Evolutionary conservation across 2,113 vertebrate genomes (phyloP), one percentile per base, ranked within the genome.

Genomic region (Nothocercus julius): DNA sequence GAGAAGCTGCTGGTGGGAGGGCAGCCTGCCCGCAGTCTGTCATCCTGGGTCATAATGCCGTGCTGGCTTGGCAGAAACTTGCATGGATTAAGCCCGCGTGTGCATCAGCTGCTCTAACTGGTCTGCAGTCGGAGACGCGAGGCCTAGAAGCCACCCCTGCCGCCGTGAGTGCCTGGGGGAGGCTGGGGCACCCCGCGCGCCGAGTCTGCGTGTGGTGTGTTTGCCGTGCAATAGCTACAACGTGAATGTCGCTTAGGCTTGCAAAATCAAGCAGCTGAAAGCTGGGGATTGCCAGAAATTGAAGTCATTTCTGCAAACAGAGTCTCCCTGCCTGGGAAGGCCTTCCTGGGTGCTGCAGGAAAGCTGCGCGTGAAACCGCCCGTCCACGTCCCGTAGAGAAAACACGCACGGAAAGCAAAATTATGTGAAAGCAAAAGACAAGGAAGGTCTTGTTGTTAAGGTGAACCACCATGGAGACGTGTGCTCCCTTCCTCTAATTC

Each of bases 381-480:
- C 36, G 24, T 28, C 40, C 62, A 28, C 17, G 24, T 40, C 19
- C 17, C 27, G 36, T 16, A 64, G 24, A 28, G 40, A 40, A 40
- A 27, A 25, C 53, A 69, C 61, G 13, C 44, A 17, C 22, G 49
- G 32, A 85, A 83, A 83, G 2, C 9, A 64, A 51, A 85, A 67
- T 34, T 32, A 8, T 12, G n/a, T 7, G 20, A 44, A 5, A 40
- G 54, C 5, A n/a, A n/a, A n/a, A n/a, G n/a, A n/a, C n/a, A n/a
- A 25, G 19, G 15, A 76, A 82, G 4, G 28, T 75, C 11, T 54
- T 45, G 34, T 6, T 9, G 54, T 34, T 53, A 72, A 78, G 28
- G 3, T 44, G n/a, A 80, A 36, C 38, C 53, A n/a, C 4, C 25
- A 13, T 0, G 0, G 30, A 63, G 2, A 45, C 20, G 0, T 30